Evolutionary conservation across 2,888 invertebrate species (phyloP), one percentile per base, ranked within the genome.

Genomic region (Anoplius nigerrimus): DNA sequence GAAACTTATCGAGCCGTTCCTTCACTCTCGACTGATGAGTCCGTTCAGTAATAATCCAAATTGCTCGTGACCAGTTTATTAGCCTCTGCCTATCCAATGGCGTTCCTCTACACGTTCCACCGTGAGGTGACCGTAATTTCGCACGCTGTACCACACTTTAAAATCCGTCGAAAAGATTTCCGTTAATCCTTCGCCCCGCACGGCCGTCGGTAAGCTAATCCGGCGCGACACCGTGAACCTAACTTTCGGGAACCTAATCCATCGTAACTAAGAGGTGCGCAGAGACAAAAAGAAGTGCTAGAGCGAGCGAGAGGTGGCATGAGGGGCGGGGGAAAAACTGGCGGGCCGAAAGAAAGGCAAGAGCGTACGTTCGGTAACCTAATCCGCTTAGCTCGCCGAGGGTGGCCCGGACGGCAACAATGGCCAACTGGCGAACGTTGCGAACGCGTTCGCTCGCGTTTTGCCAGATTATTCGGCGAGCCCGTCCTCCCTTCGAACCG

Each of bases 371-470:
- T 51, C 21, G 27, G 34, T 27, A 42, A 34, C 34, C 34, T 34
- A 34, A 34, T 34, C 34, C 34, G 34, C 27, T 42, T 8, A n/a
- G 42, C 16, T 16, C 55, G 6, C 2, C 3, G 34, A 57, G 43
- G 46, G 42, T 63, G 43, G 61, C n/a, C n/a, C 57, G 34, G 53
- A 52, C 52, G 22, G 22, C 34, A 20, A 57, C 58, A 51, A 60
- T 43, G 3, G 27, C 58, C 61, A 66, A 24, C 58, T 58, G 22
- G 43, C 34, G 48, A 43, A 66, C 27, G 53, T 54, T 62, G 48
- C 18, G n/a, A 48, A 18, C 34, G 11, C 34, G 34, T 34, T 13
- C 4, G 34, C 1, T 34, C 11, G 34, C 34, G 11, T 34, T 34
- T 34, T 34, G 34, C 34, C 1, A 1, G 34, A 34, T 34, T 34